Percentiles rank a stretch among this genome's conserved stretches.
Conservation (phyloP, 2,113 vertebrate genomes). For the Leiothrix lutea region DNA sequence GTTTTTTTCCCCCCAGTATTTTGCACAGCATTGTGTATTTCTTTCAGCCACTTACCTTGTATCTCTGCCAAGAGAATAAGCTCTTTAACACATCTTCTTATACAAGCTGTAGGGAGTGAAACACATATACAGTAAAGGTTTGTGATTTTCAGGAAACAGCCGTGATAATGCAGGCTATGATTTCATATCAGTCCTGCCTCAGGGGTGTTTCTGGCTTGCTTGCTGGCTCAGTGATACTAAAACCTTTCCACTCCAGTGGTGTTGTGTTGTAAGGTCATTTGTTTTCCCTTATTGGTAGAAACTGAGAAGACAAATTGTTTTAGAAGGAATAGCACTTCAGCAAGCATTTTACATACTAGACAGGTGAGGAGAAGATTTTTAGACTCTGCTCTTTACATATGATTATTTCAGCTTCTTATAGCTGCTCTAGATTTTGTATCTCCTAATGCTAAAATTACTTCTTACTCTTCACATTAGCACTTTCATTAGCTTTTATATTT, state of each 20-base stretch:
- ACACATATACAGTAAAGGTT: background rate
- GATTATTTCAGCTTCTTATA: background rate
- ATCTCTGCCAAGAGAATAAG: background rate
- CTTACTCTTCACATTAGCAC: background rate
- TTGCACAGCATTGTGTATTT: background rate
- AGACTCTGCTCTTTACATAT: background rate
- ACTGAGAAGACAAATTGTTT: background rate
- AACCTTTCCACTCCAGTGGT: background rate
- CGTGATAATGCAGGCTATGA: background rate
- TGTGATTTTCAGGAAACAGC: background rate
- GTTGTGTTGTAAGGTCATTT: background rate
- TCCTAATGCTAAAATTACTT: background rate
- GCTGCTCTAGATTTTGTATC: background rate
- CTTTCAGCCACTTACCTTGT: background rate
- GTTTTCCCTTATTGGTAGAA: background rate
- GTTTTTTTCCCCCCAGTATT: background rate
- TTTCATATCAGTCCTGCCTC: background rate
- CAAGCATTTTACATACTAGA: background rate
- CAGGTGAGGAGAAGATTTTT: background rate
- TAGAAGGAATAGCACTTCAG: background rate
- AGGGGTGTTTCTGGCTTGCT: background rate
- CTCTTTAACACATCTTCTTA: background rate
- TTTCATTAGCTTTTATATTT: background rate
- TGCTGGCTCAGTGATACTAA: background rate
- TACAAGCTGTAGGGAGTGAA: background rate